These are phyloP conservation scores for Nomada ruficornis DNA, from an alignment of 2,888 invertebrate species.

Conservation along the genomic window DNA sequence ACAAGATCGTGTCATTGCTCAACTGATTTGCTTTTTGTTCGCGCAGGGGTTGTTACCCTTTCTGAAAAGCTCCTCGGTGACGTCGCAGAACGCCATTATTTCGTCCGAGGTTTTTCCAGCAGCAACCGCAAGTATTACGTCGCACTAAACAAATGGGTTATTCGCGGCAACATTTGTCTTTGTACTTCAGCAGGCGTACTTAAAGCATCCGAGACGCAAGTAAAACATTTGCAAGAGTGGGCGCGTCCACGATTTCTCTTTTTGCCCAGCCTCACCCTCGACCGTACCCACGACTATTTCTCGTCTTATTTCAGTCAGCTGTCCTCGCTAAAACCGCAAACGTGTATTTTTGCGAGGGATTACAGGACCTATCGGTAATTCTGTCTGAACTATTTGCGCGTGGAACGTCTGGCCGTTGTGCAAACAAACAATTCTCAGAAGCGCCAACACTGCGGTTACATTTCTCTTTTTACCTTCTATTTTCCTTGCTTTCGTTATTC, in stretches of 20 bases:
- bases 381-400: constrained; percentile 71
- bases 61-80: constrained; percentile 6
- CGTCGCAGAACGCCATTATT: constrained; percentile 39
- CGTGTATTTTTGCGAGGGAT: constrained; percentile 74
- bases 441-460: constrained; percentile 30
- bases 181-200: constrained; percentile 58
- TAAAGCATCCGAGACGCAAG: constrained; percentile 68
- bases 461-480: not conserved
- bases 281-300: constrained; percentile 36
- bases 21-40: constrained; percentile 14
- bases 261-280: constrained; percentile 17
- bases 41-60: constrained; percentile 11
- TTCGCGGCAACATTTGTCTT: constrained; percentile 66
- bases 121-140: constrained; percentile 40
- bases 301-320: constrained; percentile 53
- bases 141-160: constrained; percentile 63
- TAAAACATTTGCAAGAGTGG: constrained; percentile 73
- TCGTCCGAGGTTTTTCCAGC: constrained; percentile 39
- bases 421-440: constrained; percentile 61
- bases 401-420: constrained; percentile 49
- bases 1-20: not conserved
- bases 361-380: constrained; percentile 73
- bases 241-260: constrained; percentile 25
- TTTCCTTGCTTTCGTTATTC: not conserved
- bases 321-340: constrained; percentile 67